Conservation (phyloP, 35 echinoderm and acorn worm species). For the Heliocidaris tuberculata region DNA sequence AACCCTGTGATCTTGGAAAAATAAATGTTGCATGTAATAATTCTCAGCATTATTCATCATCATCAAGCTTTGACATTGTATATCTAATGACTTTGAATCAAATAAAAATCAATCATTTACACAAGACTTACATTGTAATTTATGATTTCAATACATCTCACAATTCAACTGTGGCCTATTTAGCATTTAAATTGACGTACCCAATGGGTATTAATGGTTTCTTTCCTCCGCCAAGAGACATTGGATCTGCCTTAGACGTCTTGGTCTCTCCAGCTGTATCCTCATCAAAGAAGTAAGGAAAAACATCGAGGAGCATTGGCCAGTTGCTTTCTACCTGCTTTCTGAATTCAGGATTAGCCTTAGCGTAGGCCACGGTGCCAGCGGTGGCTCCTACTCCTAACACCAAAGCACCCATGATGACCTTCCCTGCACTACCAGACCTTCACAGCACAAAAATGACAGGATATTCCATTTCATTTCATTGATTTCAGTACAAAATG, state of each 20-base stretch:
- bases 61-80: too few relatives aligned
- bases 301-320: slow-evolving; percentile 74
- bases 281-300: slow-evolving; percentile 76
- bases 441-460: background rate
- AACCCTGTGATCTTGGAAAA: too few relatives aligned
- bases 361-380: slow-evolving; percentile 82
- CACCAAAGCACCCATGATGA: slow-evolving; percentile 68
- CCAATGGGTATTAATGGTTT: background rate
- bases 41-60: too few relatives aligned
- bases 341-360: slow-evolving; percentile 89
- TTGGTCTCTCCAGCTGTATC: background rate
- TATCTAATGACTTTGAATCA: too few relatives aligned
- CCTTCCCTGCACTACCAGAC: slow-evolving; percentile 78
- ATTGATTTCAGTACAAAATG: background rate
- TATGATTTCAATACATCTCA: too few relatives aligned
- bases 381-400: slow-evolving; percentile 67
- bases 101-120: too few relatives aligned
- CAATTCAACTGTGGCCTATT: too few relatives aligned
- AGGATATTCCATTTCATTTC: background rate
- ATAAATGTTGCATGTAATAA: too few relatives aligned
- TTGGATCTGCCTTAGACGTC: background rate
- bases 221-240: slow-evolving; percentile 28
- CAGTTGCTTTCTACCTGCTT: slow-evolving; percentile 95
- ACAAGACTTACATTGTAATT: too few relatives aligned
- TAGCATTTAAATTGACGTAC: background rate